Percentiles rank a stretch among this genome's conserved stretches.
phyloP scores from a whole-genome alignment of 2,888 invertebrate species.

The Tachina lurida region DNA sequence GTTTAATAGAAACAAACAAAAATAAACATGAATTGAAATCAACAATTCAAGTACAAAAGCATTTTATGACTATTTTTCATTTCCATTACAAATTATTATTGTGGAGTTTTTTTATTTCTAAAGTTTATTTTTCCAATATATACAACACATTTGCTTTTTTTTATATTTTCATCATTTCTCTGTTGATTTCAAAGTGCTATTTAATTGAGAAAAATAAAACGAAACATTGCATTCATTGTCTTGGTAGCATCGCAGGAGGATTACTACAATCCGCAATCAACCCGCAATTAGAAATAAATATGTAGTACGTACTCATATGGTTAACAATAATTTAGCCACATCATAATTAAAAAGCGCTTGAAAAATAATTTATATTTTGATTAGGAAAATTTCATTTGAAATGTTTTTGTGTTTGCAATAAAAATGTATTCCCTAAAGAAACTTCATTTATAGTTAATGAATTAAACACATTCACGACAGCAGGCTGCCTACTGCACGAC shows the following conservation, averaged over 20 bases:
- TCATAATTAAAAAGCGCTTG: no score
- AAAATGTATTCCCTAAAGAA: no score
- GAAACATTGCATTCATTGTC: neutral
- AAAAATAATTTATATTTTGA: neutral
- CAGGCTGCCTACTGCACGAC: no score
- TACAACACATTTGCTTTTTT: neutral
- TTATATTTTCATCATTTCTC: neutral
- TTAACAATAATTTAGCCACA: no score
- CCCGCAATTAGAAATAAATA: no score
- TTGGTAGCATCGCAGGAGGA: neutral
- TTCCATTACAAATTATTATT: neutral
- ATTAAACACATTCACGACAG: no score
- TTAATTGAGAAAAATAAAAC: neutral
- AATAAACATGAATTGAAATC: conserved; percentile 33
- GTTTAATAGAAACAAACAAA: conserved; percentile 31
- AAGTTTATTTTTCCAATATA: neutral
- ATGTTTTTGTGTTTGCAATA: neutral
- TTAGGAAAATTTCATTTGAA: neutral
- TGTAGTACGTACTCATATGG: no score
- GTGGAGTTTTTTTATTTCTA: neutral
- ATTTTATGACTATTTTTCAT: neutral
- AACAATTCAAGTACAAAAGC: conserved; percentile 45
- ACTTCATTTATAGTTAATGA: no score
- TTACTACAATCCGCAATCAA: no score
- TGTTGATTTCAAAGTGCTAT: neutral